phyloP scores from a whole-genome alignment of 2,888 invertebrate species.

The Cephus nigrinus region DNA sequence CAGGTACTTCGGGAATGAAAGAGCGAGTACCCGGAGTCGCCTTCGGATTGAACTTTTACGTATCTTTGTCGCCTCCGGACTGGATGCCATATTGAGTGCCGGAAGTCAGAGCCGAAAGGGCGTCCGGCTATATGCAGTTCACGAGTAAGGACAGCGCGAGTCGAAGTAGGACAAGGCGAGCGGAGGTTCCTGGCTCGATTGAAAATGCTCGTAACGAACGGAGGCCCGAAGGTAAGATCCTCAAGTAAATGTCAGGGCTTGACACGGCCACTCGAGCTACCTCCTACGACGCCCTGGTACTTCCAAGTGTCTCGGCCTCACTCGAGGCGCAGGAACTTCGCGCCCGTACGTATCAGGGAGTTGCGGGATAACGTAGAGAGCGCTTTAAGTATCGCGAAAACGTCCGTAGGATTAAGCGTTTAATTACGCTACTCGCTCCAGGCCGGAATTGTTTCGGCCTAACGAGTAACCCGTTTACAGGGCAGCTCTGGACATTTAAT shows the following conservation, averaged over 20 bases:
- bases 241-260: slow-evolving; percentile 32
- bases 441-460: neutral
- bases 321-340: neutral
- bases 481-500: neutral
- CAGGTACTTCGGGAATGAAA: neutral
- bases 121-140: neutral
- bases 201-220: slow-evolving; percentile 33
- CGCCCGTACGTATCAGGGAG: neutral
- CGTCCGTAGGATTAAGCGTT: neutral
- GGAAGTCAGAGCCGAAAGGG: neutral
- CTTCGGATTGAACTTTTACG: neutral
- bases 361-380: neutral
- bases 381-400: neutral
- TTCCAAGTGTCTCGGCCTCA: neutral
- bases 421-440: neutral
- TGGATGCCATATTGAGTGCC: neutral
- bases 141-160: neutral
- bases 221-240: slow-evolving; percentile 27
- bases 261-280: slow-evolving; percentile 24
- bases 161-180: slow-evolving; percentile 43
- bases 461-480: no score
- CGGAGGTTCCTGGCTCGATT: slow-evolving; percentile 22
- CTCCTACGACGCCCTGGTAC: neutral
- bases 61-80: neutral
- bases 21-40: neutral